Percentiles rank a stretch among this genome's conserved stretches.
These are phyloP conservation scores for Polydrusus pterygomalis DNA, from an alignment of 2,888 invertebrate species.

Conservation along the genomic window DNA sequence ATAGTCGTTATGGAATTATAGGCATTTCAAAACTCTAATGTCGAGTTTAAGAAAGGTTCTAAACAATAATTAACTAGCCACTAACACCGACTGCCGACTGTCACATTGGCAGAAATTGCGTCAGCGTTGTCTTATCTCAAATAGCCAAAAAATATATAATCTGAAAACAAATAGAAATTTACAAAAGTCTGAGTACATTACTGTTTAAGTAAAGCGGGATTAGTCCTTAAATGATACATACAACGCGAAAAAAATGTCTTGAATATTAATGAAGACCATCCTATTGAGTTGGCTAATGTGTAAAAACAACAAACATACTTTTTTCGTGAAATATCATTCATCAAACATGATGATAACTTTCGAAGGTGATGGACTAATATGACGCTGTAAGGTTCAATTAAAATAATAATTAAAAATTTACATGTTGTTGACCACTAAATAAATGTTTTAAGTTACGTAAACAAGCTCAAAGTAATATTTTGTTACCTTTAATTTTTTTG, in stretches of 20 bases:
- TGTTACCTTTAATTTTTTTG: neutral
- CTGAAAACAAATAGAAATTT: neutral
- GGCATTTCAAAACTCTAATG: too few relatives aligned
- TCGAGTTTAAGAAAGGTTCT: too few relatives aligned
- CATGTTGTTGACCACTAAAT: too few relatives aligned
- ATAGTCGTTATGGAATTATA: too few relatives aligned
- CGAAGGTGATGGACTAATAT: neutral
- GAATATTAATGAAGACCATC: neutral
- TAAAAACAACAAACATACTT: neutral
- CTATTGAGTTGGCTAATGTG: neutral
- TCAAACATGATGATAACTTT: neutral
- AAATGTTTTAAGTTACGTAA: too few relatives aligned
- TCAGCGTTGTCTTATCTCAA: too few relatives aligned
- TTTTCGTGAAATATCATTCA: neutral
- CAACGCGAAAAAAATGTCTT: conserved; percentile 1
- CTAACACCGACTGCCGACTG: too few relatives aligned
- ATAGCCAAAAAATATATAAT: neutral
- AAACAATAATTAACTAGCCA: too few relatives aligned
- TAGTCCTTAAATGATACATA: neutral
- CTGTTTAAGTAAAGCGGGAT: neutral
- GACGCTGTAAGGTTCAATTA: neutral
- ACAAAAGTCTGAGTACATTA: neutral
- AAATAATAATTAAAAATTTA: neutral
- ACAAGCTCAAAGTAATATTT: neutral
- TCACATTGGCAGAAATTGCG: too few relatives aligned